Conservation (phyloP, 2,888 invertebrate genomes). For the Epistrophe eligans region DNA sequence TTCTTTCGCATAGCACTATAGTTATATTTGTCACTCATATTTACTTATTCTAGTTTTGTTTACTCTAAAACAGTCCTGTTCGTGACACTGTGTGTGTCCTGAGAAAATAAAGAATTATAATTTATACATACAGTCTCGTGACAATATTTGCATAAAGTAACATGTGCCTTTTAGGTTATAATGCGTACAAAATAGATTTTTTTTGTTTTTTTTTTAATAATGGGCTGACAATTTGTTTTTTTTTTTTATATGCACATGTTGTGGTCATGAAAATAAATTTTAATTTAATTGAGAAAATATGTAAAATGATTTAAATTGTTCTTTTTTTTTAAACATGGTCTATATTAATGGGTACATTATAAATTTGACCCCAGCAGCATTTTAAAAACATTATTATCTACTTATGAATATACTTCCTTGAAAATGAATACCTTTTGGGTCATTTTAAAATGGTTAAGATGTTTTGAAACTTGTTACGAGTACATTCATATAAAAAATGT, state of each 20-base stretch:
- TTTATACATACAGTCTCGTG: background rate
- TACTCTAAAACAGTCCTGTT: background rate
- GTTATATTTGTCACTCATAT: background rate
- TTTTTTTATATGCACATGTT: background rate
- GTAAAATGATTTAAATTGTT: background rate
- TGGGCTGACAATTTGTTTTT: background rate
- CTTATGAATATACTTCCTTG: background rate
- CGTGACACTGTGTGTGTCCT: slow-evolving; percentile 16
- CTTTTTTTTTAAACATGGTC: background rate
- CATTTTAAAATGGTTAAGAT: background rate
- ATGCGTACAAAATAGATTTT: background rate
- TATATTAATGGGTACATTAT: background rate
- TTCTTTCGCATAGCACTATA: background rate
- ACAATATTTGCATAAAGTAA: slow-evolving; percentile 28
- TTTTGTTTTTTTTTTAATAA: background rate
- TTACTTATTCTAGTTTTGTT: background rate
- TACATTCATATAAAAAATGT: no score
- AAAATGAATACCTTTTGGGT: background rate
- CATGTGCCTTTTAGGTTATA: slow-evolving; percentile 17
- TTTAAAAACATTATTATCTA: background rate
- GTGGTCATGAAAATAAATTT: background rate
- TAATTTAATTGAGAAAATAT: slow-evolving; percentile 27
- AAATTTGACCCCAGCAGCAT: background rate
- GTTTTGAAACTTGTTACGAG: no score
- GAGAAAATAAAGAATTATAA: slow-evolving; percentile 19